A percentile compares a stretch with the other conserved stretches of the same genome.
These are phyloP conservation scores for Metallyticus violacea DNA, from an alignment of 2,888 invertebrate species.

Conservation along the genomic window DNA sequence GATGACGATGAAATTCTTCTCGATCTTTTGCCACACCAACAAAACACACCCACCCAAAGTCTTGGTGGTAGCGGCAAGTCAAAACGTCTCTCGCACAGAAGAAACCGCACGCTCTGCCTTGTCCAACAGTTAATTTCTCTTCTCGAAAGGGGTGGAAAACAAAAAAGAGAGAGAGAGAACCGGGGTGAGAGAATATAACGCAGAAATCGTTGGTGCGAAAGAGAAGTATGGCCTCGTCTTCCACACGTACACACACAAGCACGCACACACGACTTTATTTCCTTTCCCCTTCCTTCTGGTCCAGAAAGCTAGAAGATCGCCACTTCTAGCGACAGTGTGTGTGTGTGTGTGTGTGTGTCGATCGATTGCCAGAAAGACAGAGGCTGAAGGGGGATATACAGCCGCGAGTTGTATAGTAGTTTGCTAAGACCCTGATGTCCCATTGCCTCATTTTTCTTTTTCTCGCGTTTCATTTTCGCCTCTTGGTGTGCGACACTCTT, in stretches of 20 bases:
- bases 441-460: conserved; percentile 23
- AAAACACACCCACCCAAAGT: conserved; percentile 5
- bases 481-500: background rate
- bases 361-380: conserved; percentile 1
- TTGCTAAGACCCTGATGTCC: conserved; percentile 12
- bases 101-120: conserved; percentile 8
- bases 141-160: background rate
- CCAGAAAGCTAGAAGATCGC: conserved; percentile 19
- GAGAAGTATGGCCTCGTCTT: background rate
- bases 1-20: conserved; percentile 28
- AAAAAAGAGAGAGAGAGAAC: background rate
- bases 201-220: background rate
- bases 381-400: background rate
- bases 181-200: background rate
- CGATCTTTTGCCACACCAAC: conserved; percentile 20
- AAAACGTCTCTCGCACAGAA: background rate
- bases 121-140: conserved; percentile 32
- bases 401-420: conserved; percentile 19
- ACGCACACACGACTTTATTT: background rate
- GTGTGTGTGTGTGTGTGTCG: too few species aligned
- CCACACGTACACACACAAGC: too few species aligned
- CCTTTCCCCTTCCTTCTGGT: background rate
- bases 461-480: conserved; percentile 10
- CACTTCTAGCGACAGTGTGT: conserved; percentile 19
- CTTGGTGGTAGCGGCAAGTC: too few species aligned